Conservation (phyloP, 1,140 invertebrate genomes). For the Drosophila tristis region DNA sequence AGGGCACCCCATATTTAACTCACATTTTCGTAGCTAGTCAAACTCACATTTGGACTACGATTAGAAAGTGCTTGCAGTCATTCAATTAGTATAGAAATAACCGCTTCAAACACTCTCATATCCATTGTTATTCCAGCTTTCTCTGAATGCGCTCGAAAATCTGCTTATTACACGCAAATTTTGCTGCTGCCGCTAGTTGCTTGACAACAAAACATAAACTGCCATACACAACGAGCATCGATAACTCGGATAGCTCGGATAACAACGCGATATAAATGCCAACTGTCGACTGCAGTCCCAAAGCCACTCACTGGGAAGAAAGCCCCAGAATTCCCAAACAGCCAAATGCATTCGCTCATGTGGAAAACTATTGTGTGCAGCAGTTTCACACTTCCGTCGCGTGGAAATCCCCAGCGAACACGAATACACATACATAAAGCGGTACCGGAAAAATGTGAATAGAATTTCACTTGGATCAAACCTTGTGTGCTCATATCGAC, state of each 20-base stretch:
- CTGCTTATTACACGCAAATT: slow-evolving; percentile 21
- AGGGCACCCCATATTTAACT: slow-evolving; percentile 24
- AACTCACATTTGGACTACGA: too few species aligned
- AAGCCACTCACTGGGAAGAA: not conserved
- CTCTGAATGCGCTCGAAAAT: not conserved
- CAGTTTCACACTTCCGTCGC: slow-evolving; percentile 37
- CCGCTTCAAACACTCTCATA: too few species aligned
- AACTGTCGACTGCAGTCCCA: slow-evolving; percentile 53
- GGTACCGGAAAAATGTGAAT: not conserved
- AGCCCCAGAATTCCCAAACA: slow-evolving; percentile 1
- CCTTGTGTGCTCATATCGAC: slow-evolving; percentile 34
- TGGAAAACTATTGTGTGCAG: slow-evolving; percentile 72
- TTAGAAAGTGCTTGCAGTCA: too few species aligned
- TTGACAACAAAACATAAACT: slow-evolving; percentile 55
- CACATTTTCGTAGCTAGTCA: not conserved
- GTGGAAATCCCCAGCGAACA: not conserved
- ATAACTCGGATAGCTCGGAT: slow-evolving; percentile 1
- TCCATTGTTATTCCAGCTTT: too few species aligned
- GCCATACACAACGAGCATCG: slow-evolving; percentile 58
- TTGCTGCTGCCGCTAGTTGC: slow-evolving; percentile 10
- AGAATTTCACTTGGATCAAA: slow-evolving; percentile 8
- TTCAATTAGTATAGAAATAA: too few species aligned
- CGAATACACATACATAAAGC: not conserved
- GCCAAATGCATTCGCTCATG: slow-evolving; percentile 54
- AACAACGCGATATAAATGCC: slow-evolving; percentile 26